These are phyloP conservation scores for Uria aalge DNA, from an alignment of 2,113 vertebrate genomes.

Conservation along the genomic window DNA sequence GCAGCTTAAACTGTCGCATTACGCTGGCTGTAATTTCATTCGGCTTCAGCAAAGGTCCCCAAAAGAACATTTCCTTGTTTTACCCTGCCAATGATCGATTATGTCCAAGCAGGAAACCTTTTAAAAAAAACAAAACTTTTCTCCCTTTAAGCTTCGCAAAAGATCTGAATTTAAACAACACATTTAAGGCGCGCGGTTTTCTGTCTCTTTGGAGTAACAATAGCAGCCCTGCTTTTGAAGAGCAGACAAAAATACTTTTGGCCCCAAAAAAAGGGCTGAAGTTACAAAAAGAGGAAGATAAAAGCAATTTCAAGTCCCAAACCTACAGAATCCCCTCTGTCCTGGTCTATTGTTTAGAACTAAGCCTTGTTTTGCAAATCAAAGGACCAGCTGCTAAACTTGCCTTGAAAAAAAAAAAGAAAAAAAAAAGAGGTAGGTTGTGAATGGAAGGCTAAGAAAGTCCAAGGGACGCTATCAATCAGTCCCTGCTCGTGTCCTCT, in stretches of 20 bases:
- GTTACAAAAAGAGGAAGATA: slow-evolving; percentile 44
- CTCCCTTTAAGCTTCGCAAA: not conserved
- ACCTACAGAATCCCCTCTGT: slow-evolving; percentile 9
- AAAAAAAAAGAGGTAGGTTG: not conserved
- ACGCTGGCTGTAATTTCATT: not conserved
- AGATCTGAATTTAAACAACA: slow-evolving; percentile 22
- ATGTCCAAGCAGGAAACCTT: not conserved
- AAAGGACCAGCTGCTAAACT: slow-evolving; percentile 63
- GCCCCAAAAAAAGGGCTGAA: not conserved
- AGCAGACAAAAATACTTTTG: slow-evolving; percentile 11
- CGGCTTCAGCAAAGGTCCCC: not conserved
- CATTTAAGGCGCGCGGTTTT: not conserved
- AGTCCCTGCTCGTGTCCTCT: not conserved
- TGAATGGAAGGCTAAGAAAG: not conserved
- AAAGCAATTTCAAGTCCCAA: slow-evolving; percentile 41
- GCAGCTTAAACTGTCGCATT: not conserved
- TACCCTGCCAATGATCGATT: not conserved
- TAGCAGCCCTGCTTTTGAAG: not conserved
- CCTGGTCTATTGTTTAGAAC: slow-evolving; percentile 14
- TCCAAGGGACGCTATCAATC: not conserved
- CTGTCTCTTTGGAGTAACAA: not conserved
- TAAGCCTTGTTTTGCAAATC: slow-evolving; percentile 55
- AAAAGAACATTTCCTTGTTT: not conserved
- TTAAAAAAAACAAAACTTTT: not conserved
- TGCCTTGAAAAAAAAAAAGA: not conserved